Base-by-base conservation (phyloP, 2,113 vertebrate genomes). In the Recurvirostra avosetta region DNA sequence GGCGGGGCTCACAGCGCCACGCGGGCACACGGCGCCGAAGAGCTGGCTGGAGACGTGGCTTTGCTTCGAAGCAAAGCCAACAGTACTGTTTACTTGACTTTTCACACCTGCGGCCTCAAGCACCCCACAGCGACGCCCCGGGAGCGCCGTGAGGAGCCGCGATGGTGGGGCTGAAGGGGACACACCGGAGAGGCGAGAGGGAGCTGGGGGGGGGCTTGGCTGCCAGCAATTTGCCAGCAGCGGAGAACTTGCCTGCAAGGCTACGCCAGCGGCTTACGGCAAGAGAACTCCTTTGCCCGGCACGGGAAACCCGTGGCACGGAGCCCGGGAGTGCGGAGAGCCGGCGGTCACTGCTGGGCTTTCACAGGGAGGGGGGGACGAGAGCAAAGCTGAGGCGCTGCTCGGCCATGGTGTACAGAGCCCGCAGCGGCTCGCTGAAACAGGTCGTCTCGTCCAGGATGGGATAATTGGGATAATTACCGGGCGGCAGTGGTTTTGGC, bases 381-480 rank as follows among this genome's bases (percentile, higher is more conserved):
- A 15, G 19, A 12, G 52, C 43, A 30, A 29, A 58, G 41, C 52
- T 5, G 15, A 20, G 62, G 62, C 5, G 43, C 66, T 6, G 29
- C 5, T 26, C 7, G 8, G 34, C 41, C 32, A 11, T 2, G 3
- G 8, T 2, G 7, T 2, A 5, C 47, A 10, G 55, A n/a, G 25
- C 55, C 52, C 1, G 5, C 1, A 10, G 38, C 6, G 8, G 32
- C 53, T 36, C 4, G 6, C 59, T n/a, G 7, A 12, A 29, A 21
- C 2, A 5, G 55, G 32, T 27, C 9, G 1, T 30, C 73, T 36
- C 7, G 3, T 19, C 30, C 43, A 7, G 58, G 50, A 15, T 1
- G 22, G 59, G 41, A 20, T 58, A 50, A 65, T 27, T 18, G 61
- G 38, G 61, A 12, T 40, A 63, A 63, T 29, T 27, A 40, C 61